Conservation (phyloP, 2,888 invertebrate species). For the Pardosa pseudoannulata region DNA sequence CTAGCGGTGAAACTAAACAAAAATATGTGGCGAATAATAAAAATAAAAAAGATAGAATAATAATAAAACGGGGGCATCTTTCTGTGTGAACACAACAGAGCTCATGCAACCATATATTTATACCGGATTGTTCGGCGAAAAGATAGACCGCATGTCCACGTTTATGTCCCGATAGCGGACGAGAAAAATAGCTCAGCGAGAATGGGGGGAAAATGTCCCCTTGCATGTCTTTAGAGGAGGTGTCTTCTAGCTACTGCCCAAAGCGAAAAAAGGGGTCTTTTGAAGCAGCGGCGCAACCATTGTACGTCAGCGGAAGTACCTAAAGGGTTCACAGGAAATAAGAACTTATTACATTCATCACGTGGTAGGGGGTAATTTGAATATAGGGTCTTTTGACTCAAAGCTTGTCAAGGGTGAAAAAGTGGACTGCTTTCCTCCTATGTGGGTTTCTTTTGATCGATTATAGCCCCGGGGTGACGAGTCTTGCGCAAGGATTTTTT, state of each 20-base stretch:
- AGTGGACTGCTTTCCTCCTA: conserved; percentile 42
- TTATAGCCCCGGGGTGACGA: conserved; percentile 56
- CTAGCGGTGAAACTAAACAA: conserved; percentile 7
- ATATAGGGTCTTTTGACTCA: conserved; percentile 70
- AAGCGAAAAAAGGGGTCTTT: conserved; percentile 34
- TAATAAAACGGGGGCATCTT: not conserved
- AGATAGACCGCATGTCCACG: conserved; percentile 52
- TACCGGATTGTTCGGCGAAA: conserved; percentile 44
- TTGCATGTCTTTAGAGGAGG: conserved; percentile 62
- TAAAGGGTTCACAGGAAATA: conserved; percentile 69
- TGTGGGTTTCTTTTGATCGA: conserved; percentile 51
- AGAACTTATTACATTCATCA: conserved; percentile 72
- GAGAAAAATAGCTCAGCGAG: conserved; percentile 66
- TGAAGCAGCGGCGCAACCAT: conserved; percentile 28
- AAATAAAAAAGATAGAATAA: not conserved
- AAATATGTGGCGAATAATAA: not conserved
- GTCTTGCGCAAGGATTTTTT: conserved; percentile 27
- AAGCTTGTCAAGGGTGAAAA: conserved; percentile 65
- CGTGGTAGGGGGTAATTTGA: conserved; percentile 68
- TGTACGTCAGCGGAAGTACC: conserved; percentile 66
- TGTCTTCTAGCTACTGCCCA: conserved; percentile 62
- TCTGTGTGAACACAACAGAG: not conserved
- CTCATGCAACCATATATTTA: conserved; percentile 18
- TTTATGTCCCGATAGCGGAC: conserved; percentile 43
- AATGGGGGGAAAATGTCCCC: conserved; percentile 48